phyloP scores from a whole-genome alignment of 1,140 invertebrate species.

The Pachypeltis micranthus region DNA sequence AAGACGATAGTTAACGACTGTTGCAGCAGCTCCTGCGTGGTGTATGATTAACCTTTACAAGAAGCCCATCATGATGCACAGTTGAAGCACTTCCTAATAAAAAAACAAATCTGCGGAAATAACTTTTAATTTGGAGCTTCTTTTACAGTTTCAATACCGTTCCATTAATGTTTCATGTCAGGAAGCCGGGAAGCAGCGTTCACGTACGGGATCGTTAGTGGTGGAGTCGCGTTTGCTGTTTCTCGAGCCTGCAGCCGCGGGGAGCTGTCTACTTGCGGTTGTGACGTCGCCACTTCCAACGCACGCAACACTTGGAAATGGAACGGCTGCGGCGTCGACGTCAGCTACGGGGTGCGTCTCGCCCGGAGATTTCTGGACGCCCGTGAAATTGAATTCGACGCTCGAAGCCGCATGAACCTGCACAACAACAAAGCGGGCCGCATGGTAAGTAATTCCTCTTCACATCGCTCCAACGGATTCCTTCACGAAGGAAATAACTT shows the following conservation, averaged over 20 bases:
- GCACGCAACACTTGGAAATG: constrained; percentile 52
- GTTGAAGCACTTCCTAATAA: neutral
- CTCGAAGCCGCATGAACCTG: constrained; percentile 85
- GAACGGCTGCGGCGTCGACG: constrained; percentile 77
- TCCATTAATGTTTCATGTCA: constrained; percentile 37
- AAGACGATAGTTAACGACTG: too few relatives aligned
- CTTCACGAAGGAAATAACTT: too few relatives aligned
- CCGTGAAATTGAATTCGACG: constrained; percentile 64
- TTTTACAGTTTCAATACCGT: neutral
- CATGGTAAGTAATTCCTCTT: constrained; percentile 52
- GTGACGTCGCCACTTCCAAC: constrained; percentile 39
- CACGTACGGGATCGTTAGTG: constrained; percentile 80
- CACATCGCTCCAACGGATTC: too few relatives aligned
- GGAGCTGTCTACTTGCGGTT: constrained; percentile 77
- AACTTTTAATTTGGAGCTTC: neutral
- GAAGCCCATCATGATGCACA: too few relatives aligned
- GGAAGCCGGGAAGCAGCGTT: constrained; percentile 84
- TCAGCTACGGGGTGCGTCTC: constrained; percentile 63
- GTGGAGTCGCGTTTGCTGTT: constrained; percentile 80
- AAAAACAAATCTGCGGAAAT: neutral
- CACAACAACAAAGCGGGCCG: constrained; percentile 92
- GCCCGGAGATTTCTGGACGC: constrained; percentile 73
- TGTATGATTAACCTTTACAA: too few relatives aligned
- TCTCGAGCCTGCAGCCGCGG: constrained; percentile 80
- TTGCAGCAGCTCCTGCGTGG: too few relatives aligned